These are phyloP conservation scores for Nothoprocta perdicaria DNA, from an alignment of 2,113 vertebrate species.

Conservation along the genomic window DNA sequence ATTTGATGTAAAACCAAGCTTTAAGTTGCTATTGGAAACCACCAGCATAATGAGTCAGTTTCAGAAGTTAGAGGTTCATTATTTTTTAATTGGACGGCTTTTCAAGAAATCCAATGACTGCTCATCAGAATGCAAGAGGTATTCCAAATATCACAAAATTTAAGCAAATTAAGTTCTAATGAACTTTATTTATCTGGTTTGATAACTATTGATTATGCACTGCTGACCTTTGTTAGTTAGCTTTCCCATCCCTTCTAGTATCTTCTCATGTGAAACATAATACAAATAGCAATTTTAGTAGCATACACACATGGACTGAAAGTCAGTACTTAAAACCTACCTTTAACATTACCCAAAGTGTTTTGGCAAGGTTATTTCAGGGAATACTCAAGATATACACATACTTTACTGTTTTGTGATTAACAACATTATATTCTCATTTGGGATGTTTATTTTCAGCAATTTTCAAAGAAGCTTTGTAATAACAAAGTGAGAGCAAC, in stretches of 20 bases:
- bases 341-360: background rate
- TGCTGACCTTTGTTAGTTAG: background rate
- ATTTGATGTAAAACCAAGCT: slow-evolving; percentile 31
- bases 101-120: slow-evolving; percentile 27
- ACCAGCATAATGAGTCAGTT: slow-evolving; percentile 58
- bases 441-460: slow-evolving; percentile 1
- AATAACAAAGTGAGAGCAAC: background rate
- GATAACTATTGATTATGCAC: background rate
- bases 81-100: slow-evolving; percentile 73
- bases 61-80: slow-evolving; percentile 54
- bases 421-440: slow-evolving; percentile 44
- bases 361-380: slow-evolving; percentile 34
- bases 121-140: slow-evolving; percentile 52
- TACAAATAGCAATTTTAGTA: background rate
- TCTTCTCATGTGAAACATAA: background rate
- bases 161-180: slow-evolving; percentile 25
- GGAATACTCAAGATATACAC: slow-evolving; percentile 26
- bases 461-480: slow-evolving; percentile 31
- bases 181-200: background rate
- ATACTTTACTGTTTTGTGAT: slow-evolving; percentile 28
- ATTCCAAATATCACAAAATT: slow-evolving; percentile 38
- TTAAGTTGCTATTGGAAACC: slow-evolving; percentile 38
- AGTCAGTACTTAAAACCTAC: slow-evolving; percentile 8
- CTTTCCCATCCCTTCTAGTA: background rate
- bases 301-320: background rate